Conservation (phyloP, 2,888 invertebrate species). For the Plusia festucae region DNA sequence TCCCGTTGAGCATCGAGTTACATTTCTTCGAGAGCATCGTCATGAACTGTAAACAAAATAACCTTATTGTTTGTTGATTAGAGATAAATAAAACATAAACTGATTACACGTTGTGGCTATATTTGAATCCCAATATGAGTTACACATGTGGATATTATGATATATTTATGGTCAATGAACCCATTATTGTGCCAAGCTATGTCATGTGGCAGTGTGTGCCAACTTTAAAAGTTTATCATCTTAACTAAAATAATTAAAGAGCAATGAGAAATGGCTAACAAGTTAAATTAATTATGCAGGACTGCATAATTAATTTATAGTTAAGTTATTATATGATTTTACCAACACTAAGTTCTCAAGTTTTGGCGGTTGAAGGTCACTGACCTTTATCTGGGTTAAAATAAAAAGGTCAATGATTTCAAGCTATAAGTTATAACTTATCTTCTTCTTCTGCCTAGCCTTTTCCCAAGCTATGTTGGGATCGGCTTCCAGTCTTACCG, state of each 20-base stretch:
- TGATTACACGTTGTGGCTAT: no score
- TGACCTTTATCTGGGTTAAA: not conserved
- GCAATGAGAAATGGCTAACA: not conserved
- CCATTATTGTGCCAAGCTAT: constrained; percentile 35
- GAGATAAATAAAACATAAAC: no score
- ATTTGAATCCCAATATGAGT: not conserved
- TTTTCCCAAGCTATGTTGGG: no score
- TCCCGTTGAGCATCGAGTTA: not conserved
- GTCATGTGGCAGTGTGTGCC: constrained; percentile 24
- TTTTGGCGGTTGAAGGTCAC: not conserved
- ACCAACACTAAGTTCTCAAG: not conserved
- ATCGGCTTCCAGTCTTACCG: no score
- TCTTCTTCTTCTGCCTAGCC: no score
- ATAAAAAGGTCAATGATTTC: not conserved
- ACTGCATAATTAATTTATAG: no score
- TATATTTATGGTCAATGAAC: constrained; percentile 39
- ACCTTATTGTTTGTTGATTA: no score
- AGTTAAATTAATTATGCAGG: no score
- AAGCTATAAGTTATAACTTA: not conserved
- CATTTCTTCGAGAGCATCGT: not conserved
- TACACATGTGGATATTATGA: constrained; percentile 20
- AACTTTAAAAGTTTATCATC: constrained; percentile 12
- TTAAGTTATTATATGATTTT: not conserved
- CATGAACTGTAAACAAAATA: not conserved
- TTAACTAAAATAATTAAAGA: not conserved